Evolutionary conservation across 2,797 vertebrate genomes (phyloP).

Genomic region (Acanthiza pusilla): DNA sequence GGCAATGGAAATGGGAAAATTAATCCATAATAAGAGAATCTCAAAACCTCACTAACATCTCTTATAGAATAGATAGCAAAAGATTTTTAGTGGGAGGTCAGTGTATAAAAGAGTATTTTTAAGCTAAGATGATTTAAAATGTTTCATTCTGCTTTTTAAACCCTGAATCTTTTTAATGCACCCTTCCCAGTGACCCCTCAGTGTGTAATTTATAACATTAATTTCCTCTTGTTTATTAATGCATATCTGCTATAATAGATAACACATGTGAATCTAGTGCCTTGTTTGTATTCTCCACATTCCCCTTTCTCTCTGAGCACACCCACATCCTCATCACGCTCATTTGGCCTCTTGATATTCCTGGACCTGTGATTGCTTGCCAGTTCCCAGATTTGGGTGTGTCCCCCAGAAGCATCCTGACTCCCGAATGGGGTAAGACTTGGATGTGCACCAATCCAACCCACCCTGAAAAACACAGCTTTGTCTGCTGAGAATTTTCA

Average conservation of each 20-base stretch:
- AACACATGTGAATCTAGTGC: background rate
- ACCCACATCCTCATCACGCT: background rate
- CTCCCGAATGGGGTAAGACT: background rate
- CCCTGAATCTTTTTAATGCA: rapidly evolving
- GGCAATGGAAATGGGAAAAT: background rate
- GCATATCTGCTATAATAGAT: background rate
- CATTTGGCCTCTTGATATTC: background rate
- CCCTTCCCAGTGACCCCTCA: background rate
- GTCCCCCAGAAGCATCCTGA: background rate
- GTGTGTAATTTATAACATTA: background rate
- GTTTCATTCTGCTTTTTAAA: background rate
- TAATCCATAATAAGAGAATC: background rate
- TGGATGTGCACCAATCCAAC: background rate
- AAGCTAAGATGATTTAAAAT: background rate
- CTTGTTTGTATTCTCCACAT: background rate
- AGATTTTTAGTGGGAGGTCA: background rate
- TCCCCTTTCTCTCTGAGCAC: background rate
- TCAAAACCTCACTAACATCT: background rate
- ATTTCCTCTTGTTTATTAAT: background rate
- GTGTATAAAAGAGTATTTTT: background rate
- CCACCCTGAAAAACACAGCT: background rate
- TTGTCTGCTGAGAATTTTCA: background rate
- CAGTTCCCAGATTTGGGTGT: constrained; percentile 11
- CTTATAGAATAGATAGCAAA: background rate
- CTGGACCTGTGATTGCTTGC: background rate